phyloP scores from a whole-genome alignment of 2,888 invertebrate species.

The Latheticus oryzae region DNA sequence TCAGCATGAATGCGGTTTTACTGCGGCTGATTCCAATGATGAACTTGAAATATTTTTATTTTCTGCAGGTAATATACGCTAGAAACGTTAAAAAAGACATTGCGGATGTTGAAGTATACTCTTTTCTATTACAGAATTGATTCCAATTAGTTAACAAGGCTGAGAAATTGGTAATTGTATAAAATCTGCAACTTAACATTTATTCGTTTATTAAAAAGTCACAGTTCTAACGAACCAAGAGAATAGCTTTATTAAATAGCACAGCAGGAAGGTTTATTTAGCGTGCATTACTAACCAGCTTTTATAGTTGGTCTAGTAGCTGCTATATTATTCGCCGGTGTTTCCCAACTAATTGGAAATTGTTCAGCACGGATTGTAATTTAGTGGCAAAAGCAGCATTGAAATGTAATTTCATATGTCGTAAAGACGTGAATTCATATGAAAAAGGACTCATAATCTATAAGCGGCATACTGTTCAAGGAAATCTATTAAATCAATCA shows the following conservation, averaged over 20 bases:
- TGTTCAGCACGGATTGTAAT: too few relatives aligned
- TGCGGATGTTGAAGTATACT: too few relatives aligned
- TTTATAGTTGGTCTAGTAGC: conserved; percentile 9
- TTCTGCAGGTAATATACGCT: too few relatives aligned
- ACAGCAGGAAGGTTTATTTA: conserved; percentile 21
- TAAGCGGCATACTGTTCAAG: conserved; percentile 5
- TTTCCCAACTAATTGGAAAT: conserved; percentile 20
- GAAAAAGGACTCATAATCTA: conserved; percentile 15
- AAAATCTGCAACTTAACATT: too few relatives aligned
- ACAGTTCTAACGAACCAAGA: background rate
- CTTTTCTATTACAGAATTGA: too few relatives aligned
- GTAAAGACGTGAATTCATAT: conserved; percentile 14
- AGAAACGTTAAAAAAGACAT: too few relatives aligned
- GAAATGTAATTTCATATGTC: conserved; percentile 14
- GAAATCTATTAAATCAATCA: conserved; percentile 17
- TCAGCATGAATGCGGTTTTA: conserved; percentile 1
- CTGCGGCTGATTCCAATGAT: too few relatives aligned
- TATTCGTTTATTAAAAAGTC: conserved; percentile 11
- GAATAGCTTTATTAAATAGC: conserved; percentile 9
- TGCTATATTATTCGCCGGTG: conserved; percentile 1
- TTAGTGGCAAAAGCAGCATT: too few relatives aligned
- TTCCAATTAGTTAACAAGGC: too few relatives aligned
- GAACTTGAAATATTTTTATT: too few relatives aligned
- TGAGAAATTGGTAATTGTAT: too few relatives aligned
- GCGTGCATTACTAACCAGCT: conserved; percentile 1